Conservation (phyloP, 2,797 vertebrate species). For the Glossophaga mutica region DNA sequence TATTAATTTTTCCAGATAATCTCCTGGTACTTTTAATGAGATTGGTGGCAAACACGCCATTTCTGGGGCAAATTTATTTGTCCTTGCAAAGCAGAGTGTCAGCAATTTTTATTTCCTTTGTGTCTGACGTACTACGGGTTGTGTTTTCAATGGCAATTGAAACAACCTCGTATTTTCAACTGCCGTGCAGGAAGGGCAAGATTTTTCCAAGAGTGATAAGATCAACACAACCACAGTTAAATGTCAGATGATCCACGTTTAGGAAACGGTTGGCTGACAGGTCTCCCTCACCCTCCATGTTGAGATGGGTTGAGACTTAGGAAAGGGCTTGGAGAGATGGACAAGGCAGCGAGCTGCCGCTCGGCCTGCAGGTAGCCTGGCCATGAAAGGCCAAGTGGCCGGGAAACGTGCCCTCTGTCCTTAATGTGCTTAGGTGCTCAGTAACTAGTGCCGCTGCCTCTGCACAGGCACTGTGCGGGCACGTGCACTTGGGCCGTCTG, state of each 20-base stretch:
- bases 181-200: constrained; percentile 24
- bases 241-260: constrained; percentile 36
- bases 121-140: constrained; percentile 49
- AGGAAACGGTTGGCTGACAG: constrained; percentile 8
- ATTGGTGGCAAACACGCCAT: constrained; percentile 34
- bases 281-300: background rate
- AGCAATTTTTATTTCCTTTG: constrained; percentile 74
- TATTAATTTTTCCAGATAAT: constrained; percentile 73
- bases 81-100: constrained; percentile 72
- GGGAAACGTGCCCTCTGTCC: background rate
- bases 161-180: constrained; percentile 50
- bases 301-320: constrained; percentile 8
- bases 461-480: background rate
- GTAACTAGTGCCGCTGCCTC: background rate
- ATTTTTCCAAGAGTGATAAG: constrained; percentile 68
- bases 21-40: constrained; percentile 66
- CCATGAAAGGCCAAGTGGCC: background rate
- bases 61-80: constrained; percentile 77
- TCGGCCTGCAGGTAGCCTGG: background rate
- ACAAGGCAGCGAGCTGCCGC: background rate
- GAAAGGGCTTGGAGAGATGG: background rate
- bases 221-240: constrained; percentile 25
- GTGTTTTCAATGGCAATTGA: constrained; percentile 68
- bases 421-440: background rate
- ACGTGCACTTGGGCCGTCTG: background rate